These are phyloP conservation scores for Pseudomugil tenellus DNA, from an alignment of 2,797 vertebrate genomes.

Conservation along the genomic window DNA sequence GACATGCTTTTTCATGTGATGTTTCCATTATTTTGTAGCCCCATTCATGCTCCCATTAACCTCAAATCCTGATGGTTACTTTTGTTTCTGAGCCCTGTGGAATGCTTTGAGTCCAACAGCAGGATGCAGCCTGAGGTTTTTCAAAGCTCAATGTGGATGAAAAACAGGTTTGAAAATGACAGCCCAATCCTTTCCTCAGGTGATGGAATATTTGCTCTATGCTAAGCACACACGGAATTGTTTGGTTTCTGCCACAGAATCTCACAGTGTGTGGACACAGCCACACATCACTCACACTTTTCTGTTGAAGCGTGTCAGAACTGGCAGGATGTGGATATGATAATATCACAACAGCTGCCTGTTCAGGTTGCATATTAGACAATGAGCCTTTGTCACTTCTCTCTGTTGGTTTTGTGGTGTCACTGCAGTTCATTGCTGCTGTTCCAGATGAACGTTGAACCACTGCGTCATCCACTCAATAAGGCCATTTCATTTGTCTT, in stretches of 20 bases:
- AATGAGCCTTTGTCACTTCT: conserved; percentile 17
- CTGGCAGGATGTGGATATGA: conserved; percentile 22
- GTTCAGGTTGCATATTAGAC: conserved; percentile 35
- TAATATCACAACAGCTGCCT: conserved; percentile 17
- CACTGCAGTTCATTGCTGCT: neutral
- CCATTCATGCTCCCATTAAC: neutral
- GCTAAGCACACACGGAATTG: conserved; percentile 9
- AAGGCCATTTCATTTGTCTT: conserved; percentile 45
- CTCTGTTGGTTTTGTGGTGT: conserved; percentile 24
- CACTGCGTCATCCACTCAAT: conserved; percentile 30
- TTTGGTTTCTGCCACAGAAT: conserved; percentile 28
- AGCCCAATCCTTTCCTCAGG: conserved; percentile 12
- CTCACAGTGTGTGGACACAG: conserved; percentile 19
- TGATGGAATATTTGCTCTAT: conserved; percentile 29
- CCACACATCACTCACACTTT: conserved; percentile 6
- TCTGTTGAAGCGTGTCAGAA: conserved; percentile 1
- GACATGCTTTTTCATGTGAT: conserved; percentile 4
- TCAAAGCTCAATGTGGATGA: neutral
- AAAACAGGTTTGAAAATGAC: conserved; percentile 12
- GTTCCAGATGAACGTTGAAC: conserved; percentile 22
- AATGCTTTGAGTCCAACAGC: conserved; percentile 19
- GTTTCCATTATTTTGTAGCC: conserved; percentile 23
- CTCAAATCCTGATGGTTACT: conserved; percentile 6
- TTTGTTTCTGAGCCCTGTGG: neutral
- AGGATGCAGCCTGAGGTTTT: conserved; percentile 14